Conservation (phyloP, 2,888 invertebrate species). For the Tipula confusa region DNA sequence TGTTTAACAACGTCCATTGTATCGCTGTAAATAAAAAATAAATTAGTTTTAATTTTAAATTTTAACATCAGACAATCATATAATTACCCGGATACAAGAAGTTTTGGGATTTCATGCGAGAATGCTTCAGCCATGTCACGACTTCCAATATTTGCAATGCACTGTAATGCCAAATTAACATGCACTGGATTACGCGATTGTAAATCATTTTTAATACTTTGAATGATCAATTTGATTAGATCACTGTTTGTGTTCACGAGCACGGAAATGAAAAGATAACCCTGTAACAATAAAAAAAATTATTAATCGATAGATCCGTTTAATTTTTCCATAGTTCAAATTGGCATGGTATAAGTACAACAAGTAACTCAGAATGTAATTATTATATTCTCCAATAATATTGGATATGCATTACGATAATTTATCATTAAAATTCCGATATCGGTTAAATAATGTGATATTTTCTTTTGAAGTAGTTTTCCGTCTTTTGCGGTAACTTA, state of each 20-base stretch:
- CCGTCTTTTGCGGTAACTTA: too few species aligned
- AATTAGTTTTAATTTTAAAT: neutral
- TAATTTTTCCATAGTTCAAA: too few species aligned
- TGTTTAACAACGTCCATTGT: conserved; percentile 99
- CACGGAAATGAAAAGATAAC: conserved; percentile 99
- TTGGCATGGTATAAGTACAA: too few species aligned
- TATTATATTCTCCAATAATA: too few species aligned
- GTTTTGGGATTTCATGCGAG: conserved; percentile 95
- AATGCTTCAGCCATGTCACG: conserved; percentile 99
- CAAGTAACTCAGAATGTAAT: too few species aligned
- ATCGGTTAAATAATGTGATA: too few species aligned
- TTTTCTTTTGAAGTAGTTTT: too few species aligned
- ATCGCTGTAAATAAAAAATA: conserved; percentile 58
- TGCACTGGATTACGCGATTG: conserved; percentile 95
- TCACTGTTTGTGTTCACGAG: conserved; percentile 98
- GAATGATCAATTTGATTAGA: conserved; percentile 97
- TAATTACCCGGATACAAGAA: conserved; percentile 87
- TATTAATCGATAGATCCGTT: too few species aligned
- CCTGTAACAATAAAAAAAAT: conserved; percentile 60
- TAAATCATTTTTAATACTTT: conserved; percentile 98
- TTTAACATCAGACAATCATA: neutral
- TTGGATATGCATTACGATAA: too few species aligned
- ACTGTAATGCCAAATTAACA: conserved; percentile 96
- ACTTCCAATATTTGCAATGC: conserved; percentile 99
- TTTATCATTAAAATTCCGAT: too few species aligned